Evolutionary conservation across 2,113 vertebrate genomes (phyloP).

Genomic region (Limanda limanda): DNA sequence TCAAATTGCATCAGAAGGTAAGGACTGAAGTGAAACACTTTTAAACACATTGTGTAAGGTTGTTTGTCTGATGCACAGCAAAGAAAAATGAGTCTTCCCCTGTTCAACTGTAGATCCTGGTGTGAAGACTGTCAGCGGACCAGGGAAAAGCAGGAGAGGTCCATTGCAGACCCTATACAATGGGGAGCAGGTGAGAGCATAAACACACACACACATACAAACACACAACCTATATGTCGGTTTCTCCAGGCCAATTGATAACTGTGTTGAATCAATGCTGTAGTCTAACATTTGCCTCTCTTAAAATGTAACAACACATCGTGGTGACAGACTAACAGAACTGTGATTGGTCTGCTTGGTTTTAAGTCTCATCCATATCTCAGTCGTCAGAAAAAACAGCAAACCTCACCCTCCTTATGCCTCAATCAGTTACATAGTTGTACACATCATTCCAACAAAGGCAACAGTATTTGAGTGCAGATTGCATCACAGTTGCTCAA

Average conservation of each 20-base stretch:
- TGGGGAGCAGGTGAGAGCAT: conserved; percentile 86
- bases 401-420: no score
- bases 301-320: no score
- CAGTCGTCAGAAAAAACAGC: no score
- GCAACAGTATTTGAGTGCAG: no score
- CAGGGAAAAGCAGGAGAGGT: conserved; percentile 83
- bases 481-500: no score
- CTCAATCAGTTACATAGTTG: no score
- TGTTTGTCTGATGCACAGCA: background rate
- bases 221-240: background rate
- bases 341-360: no score
- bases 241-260: background rate
- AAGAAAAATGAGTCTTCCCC: background rate
- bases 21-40: background rate
- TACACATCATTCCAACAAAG: no score
- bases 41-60: background rate
- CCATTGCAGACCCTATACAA: conserved; percentile 88
- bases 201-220: background rate
- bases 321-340: no score
- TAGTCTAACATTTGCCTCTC: no score
- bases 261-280: background rate
- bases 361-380: no score
- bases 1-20: background rate
- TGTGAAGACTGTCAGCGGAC: conserved; percentile 69
- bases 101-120: conserved; percentile 68